These are phyloP conservation scores for Triplophysa dalaica DNA, from an alignment of 2,113 vertebrate genomes.

Conservation along the genomic window DNA sequence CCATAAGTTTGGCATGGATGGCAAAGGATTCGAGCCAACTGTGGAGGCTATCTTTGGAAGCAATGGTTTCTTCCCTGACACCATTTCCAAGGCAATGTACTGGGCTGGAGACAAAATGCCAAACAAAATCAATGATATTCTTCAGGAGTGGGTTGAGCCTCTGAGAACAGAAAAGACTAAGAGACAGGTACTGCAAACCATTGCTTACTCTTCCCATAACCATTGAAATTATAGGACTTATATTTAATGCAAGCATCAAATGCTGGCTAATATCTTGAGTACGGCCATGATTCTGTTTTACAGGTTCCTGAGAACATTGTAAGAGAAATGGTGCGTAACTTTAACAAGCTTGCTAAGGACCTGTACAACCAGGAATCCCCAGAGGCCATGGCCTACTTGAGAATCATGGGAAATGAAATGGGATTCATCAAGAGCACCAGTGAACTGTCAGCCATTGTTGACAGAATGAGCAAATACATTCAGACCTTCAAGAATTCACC, in stretches of 20 bases:
- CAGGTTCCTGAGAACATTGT: slow-evolving; percentile 75
- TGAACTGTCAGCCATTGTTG: slow-evolving; percentile 76
- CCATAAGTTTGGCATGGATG: slow-evolving; percentile 84
- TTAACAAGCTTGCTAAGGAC: slow-evolving; percentile 79
- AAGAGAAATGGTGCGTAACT: slow-evolving; percentile 70
- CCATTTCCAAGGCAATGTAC: slow-evolving; percentile 83
- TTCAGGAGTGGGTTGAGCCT: slow-evolving; percentile 78
- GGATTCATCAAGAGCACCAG: slow-evolving; percentile 81
- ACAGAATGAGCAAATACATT: slow-evolving; percentile 64
- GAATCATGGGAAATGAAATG: slow-evolving; percentile 83
- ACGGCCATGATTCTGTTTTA: neutral
- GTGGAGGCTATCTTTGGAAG: slow-evolving; percentile 87
- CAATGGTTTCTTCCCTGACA: slow-evolving; percentile 86
- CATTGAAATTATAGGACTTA: neutral
- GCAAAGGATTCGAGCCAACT: slow-evolving; percentile 83
- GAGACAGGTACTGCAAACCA: slow-evolving; percentile 66
- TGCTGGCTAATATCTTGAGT: neutral
- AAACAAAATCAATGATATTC: slow-evolving; percentile 70
- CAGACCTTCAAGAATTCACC: slow-evolving; percentile 53
- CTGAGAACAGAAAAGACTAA: slow-evolving; percentile 65
- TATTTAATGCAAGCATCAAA: neutral
- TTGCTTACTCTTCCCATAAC: neutral
- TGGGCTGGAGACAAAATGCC: slow-evolving; percentile 79
- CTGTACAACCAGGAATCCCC: slow-evolving; percentile 69
- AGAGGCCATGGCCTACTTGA: slow-evolving; percentile 84